phyloP scores from a whole-genome alignment of 1,140 invertebrate species.

The Lysiphlebus fabarum region DNA sequence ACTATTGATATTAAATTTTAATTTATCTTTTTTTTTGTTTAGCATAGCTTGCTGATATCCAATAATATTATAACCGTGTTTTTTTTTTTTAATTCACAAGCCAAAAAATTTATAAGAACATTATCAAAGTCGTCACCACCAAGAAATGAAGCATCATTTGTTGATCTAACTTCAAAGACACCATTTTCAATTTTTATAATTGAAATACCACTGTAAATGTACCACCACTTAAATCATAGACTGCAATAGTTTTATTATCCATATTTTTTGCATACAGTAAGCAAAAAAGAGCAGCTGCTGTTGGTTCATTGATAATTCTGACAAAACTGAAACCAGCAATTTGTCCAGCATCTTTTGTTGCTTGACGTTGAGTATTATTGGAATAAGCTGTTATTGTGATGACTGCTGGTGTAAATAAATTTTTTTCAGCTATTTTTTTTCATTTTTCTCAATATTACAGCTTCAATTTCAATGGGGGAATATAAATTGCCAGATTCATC shows the following conservation, averaged over 20 bases:
- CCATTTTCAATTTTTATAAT: slow-evolving; percentile 96
- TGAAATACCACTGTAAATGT: slow-evolving; percentile 97
- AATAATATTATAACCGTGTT: slow-evolving; percentile 92
- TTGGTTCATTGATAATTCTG: slow-evolving; percentile 96
- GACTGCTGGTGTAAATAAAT: slow-evolving; percentile 78
- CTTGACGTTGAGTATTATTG: slow-evolving; percentile 93
- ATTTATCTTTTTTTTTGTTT: slow-evolving; percentile 95
- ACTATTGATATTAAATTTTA: too few species aligned
- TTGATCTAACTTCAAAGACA: slow-evolving; percentile 97
- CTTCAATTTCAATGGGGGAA: slow-evolving; percentile 92
- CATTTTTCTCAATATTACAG: slow-evolving; percentile 95
- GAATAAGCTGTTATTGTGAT: slow-evolving; percentile 95
- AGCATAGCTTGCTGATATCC: slow-evolving; percentile 99
- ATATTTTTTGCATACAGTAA: slow-evolving; percentile 97
- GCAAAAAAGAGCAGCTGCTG: slow-evolving; percentile 94
- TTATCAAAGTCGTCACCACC: slow-evolving; percentile 99
- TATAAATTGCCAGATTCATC: slow-evolving; percentile 89
- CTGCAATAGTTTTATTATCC: slow-evolving; percentile 99
- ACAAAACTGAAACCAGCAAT: slow-evolving; percentile 94
- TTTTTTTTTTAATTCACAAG: too few species aligned
- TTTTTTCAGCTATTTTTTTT: slow-evolving; percentile 92
- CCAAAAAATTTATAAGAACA: too few species aligned
- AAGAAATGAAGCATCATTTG: slow-evolving; percentile 93
- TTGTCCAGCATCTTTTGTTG: slow-evolving; percentile 97
- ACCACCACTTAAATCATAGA: slow-evolving; percentile 95